These are phyloP conservation scores for Anguilla pacifica DNA, from an alignment of 2,797 vertebrate species.

Conservation along the genomic window DNA sequence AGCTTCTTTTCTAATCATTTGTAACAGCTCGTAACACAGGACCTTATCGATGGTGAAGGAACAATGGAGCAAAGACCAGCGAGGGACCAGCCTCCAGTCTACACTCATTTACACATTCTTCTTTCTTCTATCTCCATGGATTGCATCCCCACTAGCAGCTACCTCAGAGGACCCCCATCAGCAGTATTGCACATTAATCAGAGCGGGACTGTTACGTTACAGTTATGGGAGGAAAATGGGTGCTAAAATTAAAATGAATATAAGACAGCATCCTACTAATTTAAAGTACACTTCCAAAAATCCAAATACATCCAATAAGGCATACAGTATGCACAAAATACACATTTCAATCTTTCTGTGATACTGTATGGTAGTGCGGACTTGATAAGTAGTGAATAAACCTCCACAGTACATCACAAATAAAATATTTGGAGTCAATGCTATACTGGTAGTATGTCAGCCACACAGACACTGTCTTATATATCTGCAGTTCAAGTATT, in stretches of 20 bases:
- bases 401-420: not conserved
- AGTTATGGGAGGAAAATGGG: not conserved
- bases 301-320: constrained; percentile 19
- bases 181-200: constrained; percentile 46
- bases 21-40: constrained; percentile 29
- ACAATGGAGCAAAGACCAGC: constrained; percentile 24
- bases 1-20: constrained; percentile 25
- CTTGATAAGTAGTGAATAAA: not conserved
- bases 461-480: not conserved
- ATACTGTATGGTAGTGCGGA: not conserved
- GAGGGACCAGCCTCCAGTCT: constrained; percentile 44
- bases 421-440: constrained; percentile 3
- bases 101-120: constrained; percentile 23
- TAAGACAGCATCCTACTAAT: constrained; percentile 2
- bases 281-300: constrained; percentile 17
- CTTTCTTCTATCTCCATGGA: not conserved
- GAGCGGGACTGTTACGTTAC: constrained; percentile 18
- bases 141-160: constrained; percentile 34
- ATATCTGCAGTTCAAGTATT: not conserved
- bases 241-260: constrained; percentile 5
- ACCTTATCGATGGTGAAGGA: constrained; percentile 31
- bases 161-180: constrained; percentile 36
- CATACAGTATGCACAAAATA: not conserved
- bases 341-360: constrained; percentile 10
- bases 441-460: not conserved